These are phyloP conservation scores for Patiria miniata DNA, from an alignment of 35 echinoderm and acorn worm species.

Conservation along the genomic window DNA sequence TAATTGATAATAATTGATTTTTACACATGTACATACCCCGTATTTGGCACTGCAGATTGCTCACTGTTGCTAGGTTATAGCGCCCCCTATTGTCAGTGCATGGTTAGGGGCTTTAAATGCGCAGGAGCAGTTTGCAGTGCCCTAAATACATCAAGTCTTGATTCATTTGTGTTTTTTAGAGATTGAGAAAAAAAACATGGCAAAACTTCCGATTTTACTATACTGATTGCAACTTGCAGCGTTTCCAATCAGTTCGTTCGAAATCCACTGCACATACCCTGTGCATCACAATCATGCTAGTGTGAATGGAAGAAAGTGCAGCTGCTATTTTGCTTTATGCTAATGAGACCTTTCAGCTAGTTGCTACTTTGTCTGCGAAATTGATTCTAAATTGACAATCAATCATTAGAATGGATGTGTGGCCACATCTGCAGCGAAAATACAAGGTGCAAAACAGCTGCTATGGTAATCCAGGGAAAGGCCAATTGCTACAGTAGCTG, in stretches of 20 bases:
- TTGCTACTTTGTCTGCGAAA: too few species aligned
- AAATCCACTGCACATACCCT: too few species aligned
- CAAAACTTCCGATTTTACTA: not conserved
- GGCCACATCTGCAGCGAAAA: too few species aligned
- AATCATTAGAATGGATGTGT: too few species aligned
- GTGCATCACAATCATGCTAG: too few species aligned
- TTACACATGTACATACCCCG: not conserved
- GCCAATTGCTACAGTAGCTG: too few species aligned
- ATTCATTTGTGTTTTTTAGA: conserved; percentile 17
- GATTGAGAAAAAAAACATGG: not conserved
- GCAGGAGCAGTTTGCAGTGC: not conserved
- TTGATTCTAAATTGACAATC: too few species aligned
- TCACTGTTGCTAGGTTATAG: not conserved
- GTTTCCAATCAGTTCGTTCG: too few species aligned
- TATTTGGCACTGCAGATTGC: not conserved
- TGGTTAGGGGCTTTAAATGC: not conserved
- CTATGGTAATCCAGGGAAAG: too few species aligned
- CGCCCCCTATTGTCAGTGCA: conserved; percentile 21
- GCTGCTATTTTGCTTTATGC: not conserved
- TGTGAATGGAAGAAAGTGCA: not conserved
- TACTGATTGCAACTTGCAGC: too few species aligned
- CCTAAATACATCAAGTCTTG: not conserved
- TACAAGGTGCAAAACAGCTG: too few species aligned
- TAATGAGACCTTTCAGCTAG: not conserved
- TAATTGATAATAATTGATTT: not conserved